These are phyloP conservation scores for Ips typographus DNA, from an alignment of 1,140 invertebrate species.

Conservation along the genomic window DNA sequence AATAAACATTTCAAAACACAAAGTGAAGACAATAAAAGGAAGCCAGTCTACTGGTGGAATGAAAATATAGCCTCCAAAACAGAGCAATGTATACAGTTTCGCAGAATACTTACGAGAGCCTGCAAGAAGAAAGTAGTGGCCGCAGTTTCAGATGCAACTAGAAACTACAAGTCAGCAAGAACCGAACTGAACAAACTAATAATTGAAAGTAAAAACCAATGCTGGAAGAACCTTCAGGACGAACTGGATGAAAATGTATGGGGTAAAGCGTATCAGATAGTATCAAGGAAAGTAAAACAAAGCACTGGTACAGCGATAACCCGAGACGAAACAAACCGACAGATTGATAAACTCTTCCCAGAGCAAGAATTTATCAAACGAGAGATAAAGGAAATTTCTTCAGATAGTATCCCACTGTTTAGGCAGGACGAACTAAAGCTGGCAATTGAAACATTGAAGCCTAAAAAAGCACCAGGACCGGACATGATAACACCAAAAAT, in stretches of 20 bases:
- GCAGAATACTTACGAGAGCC: background rate
- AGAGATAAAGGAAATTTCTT: background rate
- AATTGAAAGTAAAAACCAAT: background rate
- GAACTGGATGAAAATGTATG: background rate
- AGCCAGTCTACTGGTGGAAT: background rate
- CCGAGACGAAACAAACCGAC: background rate
- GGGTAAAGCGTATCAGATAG: background rate
- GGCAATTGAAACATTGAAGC: background rate
- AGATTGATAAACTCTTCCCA: background rate
- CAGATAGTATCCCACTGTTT: background rate
- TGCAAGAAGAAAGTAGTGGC: background rate
- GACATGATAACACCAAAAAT: background rate
- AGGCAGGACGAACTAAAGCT: background rate
- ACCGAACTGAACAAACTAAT: background rate
- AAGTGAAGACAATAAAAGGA: background rate
- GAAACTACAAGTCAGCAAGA: background rate
- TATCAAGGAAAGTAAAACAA: background rate
- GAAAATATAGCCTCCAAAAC: background rate
- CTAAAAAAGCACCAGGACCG: background rate
- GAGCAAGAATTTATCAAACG: background rate
- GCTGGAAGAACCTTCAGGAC: background rate
- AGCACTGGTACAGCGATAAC: background rate
- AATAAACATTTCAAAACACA: background rate
- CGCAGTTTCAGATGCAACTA: background rate
- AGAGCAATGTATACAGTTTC: background rate